Conservation (phyloP, 2,797 vertebrate genomes). For the Melanotaenia boesemani region DNA sequence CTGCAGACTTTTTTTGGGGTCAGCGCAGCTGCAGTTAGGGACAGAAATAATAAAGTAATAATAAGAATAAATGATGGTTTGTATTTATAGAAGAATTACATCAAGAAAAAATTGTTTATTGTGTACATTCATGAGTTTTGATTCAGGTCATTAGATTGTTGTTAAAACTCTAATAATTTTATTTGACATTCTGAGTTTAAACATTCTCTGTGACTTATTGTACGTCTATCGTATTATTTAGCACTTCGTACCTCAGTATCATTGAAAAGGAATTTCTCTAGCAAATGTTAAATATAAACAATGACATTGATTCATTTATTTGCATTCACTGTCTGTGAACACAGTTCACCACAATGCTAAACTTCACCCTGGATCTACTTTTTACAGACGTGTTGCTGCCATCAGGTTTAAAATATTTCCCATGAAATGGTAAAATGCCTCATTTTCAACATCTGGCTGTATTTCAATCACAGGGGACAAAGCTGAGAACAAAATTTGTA, state of each 20-base stretch:
- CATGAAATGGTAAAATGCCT: too few species aligned
- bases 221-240: constrained; percentile 33
- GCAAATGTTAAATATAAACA: too few species aligned
- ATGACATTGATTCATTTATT: too few species aligned
- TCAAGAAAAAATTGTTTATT: constrained; percentile 4
- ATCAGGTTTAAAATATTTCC: too few species aligned
- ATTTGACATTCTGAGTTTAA: constrained; percentile 56
- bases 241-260: not conserved
- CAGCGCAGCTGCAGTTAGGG: constrained; percentile 47
- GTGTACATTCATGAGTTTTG: constrained; percentile 18
- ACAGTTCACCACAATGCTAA: constrained; percentile 10
- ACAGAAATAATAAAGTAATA: constrained; percentile 19
- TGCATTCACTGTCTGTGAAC: constrained; percentile 27
- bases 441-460: too few species aligned
- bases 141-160: constrained; percentile 44
- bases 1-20: constrained; percentile 60
- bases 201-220: constrained; percentile 50
- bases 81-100: constrained; percentile 4
- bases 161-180: constrained; percentile 42
- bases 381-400: too few species aligned
- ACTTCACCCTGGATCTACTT: too few species aligned
- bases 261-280: too few species aligned
- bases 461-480: too few species aligned
- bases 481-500: too few species aligned
- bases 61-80: constrained; percentile 32